Conservation (phyloP, 2,797 vertebrate species). For the Limnodromus scolopaceus region DNA sequence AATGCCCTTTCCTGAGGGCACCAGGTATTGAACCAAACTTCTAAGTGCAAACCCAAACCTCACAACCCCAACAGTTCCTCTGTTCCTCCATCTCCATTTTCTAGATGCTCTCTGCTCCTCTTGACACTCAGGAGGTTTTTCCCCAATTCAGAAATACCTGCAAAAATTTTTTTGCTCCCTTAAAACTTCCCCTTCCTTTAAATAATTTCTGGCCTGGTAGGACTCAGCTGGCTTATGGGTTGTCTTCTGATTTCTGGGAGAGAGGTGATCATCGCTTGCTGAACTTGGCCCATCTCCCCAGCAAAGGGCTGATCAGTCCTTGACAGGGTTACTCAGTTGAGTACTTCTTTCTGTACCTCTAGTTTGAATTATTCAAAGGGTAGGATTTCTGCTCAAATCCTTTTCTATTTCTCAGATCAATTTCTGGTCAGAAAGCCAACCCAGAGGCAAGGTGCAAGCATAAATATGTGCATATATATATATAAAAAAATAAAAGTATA, state of each 20-base stretch:
- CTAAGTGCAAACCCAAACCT: not conserved
- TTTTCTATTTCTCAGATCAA: not conserved
- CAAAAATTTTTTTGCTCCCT: not conserved
- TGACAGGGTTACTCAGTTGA: fast-evolving
- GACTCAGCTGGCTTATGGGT: not conserved
- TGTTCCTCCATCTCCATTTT: not conserved
- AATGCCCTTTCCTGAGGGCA: not conserved
- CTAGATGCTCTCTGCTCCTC: not conserved
- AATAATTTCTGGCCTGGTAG: not conserved
- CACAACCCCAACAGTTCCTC: not conserved
- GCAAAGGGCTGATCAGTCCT: not conserved
- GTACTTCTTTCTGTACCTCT: not conserved
- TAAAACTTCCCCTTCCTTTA: not conserved
- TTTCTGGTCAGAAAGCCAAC: not conserved
- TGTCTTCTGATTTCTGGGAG: not conserved
- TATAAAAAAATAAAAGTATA: not conserved
- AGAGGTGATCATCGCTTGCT: not conserved
- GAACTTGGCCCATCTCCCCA: not conserved
- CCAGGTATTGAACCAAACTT: not conserved
- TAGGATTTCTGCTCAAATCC: not conserved
- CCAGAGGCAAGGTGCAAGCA: not conserved
- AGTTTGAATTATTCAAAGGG: not conserved
- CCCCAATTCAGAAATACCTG: not conserved
- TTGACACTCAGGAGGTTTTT: not conserved
- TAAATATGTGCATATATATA: not conserved